Evolutionary conservation across 2,113 vertebrate genomes (phyloP).

Genomic region (Gambusia holbrooki): DNA sequence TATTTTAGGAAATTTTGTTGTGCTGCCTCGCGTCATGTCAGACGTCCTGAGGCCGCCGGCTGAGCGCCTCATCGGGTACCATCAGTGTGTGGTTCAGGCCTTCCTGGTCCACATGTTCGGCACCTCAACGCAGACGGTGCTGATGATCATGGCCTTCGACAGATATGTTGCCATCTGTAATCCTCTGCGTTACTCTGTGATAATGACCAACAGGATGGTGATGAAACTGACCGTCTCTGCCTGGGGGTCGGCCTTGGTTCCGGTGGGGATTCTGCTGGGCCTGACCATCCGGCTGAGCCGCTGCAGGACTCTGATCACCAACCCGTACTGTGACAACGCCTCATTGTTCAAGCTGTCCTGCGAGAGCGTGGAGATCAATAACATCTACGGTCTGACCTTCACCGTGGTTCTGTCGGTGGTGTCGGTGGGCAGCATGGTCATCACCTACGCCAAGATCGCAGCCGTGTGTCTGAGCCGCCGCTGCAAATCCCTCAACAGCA

Average conservation of each 20-base stretch:
- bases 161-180: conserved; percentile 67
- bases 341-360: conserved; percentile 59
- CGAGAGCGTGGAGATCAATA: conserved; percentile 41
- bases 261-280: conserved; percentile 56
- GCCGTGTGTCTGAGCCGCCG: conserved; percentile 42
- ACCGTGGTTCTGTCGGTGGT: background rate
- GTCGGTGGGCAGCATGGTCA: conserved; percentile 54
- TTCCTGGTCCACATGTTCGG: conserved; percentile 48
- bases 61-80: conserved; percentile 56
- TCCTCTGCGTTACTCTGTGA: conserved; percentile 51
- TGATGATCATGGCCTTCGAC: conserved; percentile 71
- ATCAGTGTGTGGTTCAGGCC: conserved; percentile 60
- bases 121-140: conserved; percentile 40
- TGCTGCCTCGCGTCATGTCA: conserved; percentile 45
- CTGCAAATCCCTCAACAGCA: conserved; percentile 61
- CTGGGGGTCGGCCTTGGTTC: conserved; percentile 53
- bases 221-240: conserved; percentile 50
- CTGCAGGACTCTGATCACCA: conserved; percentile 56
- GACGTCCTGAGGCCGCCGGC: conserved; percentile 45
- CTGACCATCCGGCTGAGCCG: conserved; percentile 54
- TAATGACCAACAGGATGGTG: conserved; percentile 64
- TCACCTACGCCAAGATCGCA: conserved; percentile 41
- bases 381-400: too few relatives aligned
- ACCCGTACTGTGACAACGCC: conserved; percentile 52
- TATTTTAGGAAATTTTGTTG: conserved; percentile 42